phyloP scores from a whole-genome alignment of 2,888 invertebrate species.

The Proisotoma minuta region DNA sequence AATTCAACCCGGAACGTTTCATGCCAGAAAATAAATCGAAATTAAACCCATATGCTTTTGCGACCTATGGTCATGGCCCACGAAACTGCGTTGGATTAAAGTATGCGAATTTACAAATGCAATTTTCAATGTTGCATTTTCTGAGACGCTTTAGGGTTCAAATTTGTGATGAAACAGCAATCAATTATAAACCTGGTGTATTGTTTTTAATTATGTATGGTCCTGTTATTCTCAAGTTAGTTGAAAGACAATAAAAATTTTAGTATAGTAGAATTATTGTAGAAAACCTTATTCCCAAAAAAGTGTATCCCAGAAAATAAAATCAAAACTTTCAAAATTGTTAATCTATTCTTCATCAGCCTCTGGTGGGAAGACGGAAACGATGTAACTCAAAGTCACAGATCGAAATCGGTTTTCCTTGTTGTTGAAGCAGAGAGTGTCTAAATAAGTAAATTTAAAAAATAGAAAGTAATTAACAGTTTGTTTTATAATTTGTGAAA shows the following conservation, averaged over 20 bases:
- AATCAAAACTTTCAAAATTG: not conserved
- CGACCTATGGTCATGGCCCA: constrained; percentile 26
- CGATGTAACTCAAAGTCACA: constrained; percentile 43
- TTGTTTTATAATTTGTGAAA: not conserved
- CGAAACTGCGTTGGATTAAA: constrained; percentile 28
- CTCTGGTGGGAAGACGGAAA: constrained; percentile 41
- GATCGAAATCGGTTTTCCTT: constrained; percentile 45
- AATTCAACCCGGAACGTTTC: constrained; percentile 26
- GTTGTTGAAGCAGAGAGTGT: constrained; percentile 46
- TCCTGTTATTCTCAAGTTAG: constrained; percentile 27
- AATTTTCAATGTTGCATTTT: constrained; percentile 25
- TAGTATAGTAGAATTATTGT: too few relatives aligned
- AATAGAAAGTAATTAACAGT: not conserved
- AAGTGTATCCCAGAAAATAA: too few relatives aligned
- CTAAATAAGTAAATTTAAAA: too few relatives aligned
- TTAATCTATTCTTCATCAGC: constrained; percentile 38
- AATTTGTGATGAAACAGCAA: constrained; percentile 19
- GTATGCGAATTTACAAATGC: constrained; percentile 34
- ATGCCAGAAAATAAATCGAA: constrained; percentile 28
- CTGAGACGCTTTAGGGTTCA: constrained; percentile 32
- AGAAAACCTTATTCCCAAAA: too few relatives aligned
- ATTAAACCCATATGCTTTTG: constrained; percentile 24
- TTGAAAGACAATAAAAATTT: constrained; percentile 15
- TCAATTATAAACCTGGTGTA: constrained; percentile 33
- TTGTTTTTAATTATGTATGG: constrained; percentile 36